Base-by-base conservation (phyloP, 1,140 invertebrate genomes). In the Neuroterus valhalla region DNA sequence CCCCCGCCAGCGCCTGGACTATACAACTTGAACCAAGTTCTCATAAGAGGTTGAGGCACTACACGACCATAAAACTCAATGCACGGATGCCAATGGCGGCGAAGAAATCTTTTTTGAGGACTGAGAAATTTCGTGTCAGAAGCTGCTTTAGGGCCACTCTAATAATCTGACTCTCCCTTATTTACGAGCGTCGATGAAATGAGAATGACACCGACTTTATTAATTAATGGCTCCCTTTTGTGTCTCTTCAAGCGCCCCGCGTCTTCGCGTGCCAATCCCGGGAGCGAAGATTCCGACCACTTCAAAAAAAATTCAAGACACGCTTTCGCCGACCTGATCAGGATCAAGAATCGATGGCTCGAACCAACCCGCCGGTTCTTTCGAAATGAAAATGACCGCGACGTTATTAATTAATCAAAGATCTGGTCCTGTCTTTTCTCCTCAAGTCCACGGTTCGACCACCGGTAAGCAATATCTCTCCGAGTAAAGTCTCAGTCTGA, bases 381-480 rank as follows among this genome's bases (percentile, higher is more conserved):
- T 66, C 50, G 26, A 70, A 70, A 78, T 78, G 71, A 78, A 80
- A 81, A 82, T 83, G 77, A 74, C 70, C 68, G 69, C 75, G 74
- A 75, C 77, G 68, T 82, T 84, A 84, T 84, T 84, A 84, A 84
- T 84, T 84, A 84, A 83, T 82, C 83, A 78, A 78, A 69, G 52
- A 78, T 81, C 71, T 70, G 45, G 62, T 67, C 45, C 43, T 26
- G 19, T 23, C 23, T n/a, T 17, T 17, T 19, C 44, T 11, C 10
- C 14, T 43, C 38, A 19, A 26, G 23, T 38, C 15, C 70, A 17
- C 21, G 14, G 4, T 14, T 45, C 31, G 66, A 78, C 66, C 75
- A 74, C 26, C 71, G 43, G 45, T 38, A 75, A 66, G 75, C 74
- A 84, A 81, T 84, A 82, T 81, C 77, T 75, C 68, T 42, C 76